Conservation (phyloP, 1,140 invertebrate genomes). For the Eubasilissa regina region DNA sequence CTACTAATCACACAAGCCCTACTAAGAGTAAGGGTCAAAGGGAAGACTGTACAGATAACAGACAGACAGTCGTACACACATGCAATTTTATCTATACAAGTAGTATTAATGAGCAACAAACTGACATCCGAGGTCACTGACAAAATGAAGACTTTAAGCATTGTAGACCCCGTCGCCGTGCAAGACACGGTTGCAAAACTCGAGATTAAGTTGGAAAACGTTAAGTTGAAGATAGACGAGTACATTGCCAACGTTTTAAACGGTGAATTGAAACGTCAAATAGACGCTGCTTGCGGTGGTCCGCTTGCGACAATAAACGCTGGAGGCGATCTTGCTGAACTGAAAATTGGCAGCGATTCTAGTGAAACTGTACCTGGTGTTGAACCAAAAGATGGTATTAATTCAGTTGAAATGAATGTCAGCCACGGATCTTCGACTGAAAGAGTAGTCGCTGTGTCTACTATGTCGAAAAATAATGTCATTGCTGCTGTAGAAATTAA, state of each 20-base stretch:
- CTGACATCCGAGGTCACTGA: background rate
- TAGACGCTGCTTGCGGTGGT: background rate
- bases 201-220: background rate
- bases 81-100: too few species aligned
- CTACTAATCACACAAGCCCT: too few species aligned
- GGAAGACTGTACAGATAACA: too few species aligned
- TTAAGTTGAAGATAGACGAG: conserved; percentile 9
- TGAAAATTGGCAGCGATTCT: background rate
- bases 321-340: background rate
- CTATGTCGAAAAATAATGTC: too few species aligned
- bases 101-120: too few species aligned
- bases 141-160: background rate
- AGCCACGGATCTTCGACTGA: too few species aligned
- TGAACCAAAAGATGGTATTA: background rate
- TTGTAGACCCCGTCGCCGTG: background rate
- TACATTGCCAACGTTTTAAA: conserved; percentile 5
- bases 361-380: background rate
- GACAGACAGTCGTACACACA: too few species aligned
- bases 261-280: background rate
- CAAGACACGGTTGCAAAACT: background rate
- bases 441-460: too few species aligned
- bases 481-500: too few species aligned
- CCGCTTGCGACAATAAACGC: background rate
- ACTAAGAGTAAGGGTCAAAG: too few species aligned
- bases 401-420: background rate